These are phyloP conservation scores for Lordiphosa andalusiaca DNA, from an alignment of 2,888 invertebrate genomes.

Conservation along the genomic window DNA sequence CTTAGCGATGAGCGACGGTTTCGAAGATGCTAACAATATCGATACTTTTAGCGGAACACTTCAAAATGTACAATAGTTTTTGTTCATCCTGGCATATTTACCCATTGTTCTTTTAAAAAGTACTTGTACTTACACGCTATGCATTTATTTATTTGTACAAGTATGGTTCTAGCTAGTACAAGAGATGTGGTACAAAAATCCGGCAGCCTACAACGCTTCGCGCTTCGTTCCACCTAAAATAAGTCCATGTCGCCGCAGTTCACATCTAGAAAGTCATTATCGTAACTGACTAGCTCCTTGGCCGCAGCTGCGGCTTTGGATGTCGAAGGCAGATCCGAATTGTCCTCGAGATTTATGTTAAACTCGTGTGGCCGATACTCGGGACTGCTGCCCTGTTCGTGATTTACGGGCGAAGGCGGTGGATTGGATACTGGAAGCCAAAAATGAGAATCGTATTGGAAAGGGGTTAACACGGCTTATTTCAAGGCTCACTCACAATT, in stretches of 20 bases:
- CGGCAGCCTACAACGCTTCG: slow-evolving; percentile 53
- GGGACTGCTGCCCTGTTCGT: slow-evolving; percentile 83
- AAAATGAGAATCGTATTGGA: not conserved
- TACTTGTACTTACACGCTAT: slow-evolving; percentile 46
- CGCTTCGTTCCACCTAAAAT: slow-evolving; percentile 81
- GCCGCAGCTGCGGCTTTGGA: slow-evolving; percentile 74
- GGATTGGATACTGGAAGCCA: slow-evolving; percentile 83
- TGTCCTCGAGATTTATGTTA: slow-evolving; percentile 78
- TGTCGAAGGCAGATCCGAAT: slow-evolving; percentile 72
- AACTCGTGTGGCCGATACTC: slow-evolving; percentile 83
- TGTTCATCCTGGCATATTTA: no score
- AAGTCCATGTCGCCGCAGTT: slow-evolving; percentile 87
- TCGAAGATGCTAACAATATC: slow-evolving; percentile 5
- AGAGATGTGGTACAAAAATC: slow-evolving; percentile 43
- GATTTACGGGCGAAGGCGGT: slow-evolving; percentile 89
- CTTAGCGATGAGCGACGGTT: no score
- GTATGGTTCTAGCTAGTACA: slow-evolving; percentile 57
- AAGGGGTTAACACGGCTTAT: not conserved
- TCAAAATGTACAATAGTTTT: not conserved
- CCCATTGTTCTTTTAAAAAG: no score
- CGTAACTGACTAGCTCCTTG: slow-evolving; percentile 78
- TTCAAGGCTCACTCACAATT: slow-evolving; percentile 51
- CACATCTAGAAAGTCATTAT: slow-evolving; percentile 87
- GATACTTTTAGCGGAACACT: not conserved
- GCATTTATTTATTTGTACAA: slow-evolving; percentile 67